Evolutionary conservation across 1,140 invertebrate species (phyloP), one percentile per base, ranked within the genome.

Genomic region (Apocrypta bakeri): DNA sequence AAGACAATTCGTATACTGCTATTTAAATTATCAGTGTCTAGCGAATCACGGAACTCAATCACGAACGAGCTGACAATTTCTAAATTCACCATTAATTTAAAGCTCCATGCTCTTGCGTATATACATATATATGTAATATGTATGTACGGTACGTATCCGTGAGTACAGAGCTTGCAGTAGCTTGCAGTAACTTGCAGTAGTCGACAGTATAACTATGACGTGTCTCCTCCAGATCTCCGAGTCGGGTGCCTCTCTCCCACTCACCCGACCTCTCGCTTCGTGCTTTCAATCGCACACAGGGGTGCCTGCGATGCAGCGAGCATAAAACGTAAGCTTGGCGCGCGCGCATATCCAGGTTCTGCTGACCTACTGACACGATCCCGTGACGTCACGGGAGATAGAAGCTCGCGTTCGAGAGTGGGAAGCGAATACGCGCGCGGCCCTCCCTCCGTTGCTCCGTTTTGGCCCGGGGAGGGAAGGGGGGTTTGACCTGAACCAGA

Each of bases 281-380:
- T 0, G 42, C 27, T 61, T 63, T 61, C 74, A 31, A 31, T 63
- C 40, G 48, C 74, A 40, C 31, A n/a, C 31, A 37, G 21, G 33
- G 14, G 40, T 11, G 21, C 25, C 27, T n/a, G 42, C 73, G 24
- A 56, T 56, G 40, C 72, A n/a, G 33, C 29, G 12, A 27, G 42
- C 17, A 29, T 48, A 42, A 48, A 40, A 74, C 17, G 42, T 48
- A 56, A 48, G 31, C 25, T 63, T 25, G 25, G 33, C 68, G 29
- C 66, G 40, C 68, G 37, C 24, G 33, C 61, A 71, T 71, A 42
- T 74, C 68, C 71, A 48, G 82, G 64, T 76, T 56, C 48, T 21
- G 66, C 72, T 84, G 83, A 84, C 83, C 83, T 84, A 84, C 83
- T 84, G 83, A 84, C 83, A 84, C 83, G 83, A 76, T 83, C 83